These are phyloP conservation scores for Myotis pilosus DNA, from an alignment of 2,797 vertebrate genomes.

Conservation along the genomic window DNA sequence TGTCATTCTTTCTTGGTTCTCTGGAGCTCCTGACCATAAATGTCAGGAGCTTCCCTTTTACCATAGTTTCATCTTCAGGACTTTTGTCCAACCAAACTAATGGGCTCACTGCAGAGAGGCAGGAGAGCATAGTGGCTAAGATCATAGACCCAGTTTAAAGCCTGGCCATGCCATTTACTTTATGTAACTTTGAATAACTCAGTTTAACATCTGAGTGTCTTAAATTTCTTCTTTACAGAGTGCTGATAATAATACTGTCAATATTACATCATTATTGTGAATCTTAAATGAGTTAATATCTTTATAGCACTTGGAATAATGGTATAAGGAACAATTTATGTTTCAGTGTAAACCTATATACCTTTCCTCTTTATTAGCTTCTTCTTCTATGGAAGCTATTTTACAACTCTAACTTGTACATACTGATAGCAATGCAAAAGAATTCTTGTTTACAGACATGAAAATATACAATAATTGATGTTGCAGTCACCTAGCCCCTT, in stretches of 20 bases:
- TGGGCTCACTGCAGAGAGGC: background rate
- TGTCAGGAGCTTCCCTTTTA: background rate
- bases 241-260: background rate
- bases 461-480: background rate
- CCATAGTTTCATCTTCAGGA: background rate
- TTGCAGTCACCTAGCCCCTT: background rate
- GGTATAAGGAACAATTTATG: background rate
- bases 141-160: background rate
- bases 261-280: background rate
- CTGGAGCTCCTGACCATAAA: background rate
- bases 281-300: background rate
- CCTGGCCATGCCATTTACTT: background rate
- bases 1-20: background rate
- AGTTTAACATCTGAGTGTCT: background rate
- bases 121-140: background rate
- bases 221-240: conserved; percentile 48
- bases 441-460: background rate
- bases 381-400: background rate
- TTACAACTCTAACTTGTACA: background rate
- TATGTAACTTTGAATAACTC: background rate
- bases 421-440: background rate
- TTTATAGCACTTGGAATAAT: background rate
- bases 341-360: background rate
- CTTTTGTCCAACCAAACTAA: background rate
- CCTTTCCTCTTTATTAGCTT: background rate